Base-by-base conservation (phyloP, 1,140 invertebrate species). In the Notospermus geniculatus region DNA sequence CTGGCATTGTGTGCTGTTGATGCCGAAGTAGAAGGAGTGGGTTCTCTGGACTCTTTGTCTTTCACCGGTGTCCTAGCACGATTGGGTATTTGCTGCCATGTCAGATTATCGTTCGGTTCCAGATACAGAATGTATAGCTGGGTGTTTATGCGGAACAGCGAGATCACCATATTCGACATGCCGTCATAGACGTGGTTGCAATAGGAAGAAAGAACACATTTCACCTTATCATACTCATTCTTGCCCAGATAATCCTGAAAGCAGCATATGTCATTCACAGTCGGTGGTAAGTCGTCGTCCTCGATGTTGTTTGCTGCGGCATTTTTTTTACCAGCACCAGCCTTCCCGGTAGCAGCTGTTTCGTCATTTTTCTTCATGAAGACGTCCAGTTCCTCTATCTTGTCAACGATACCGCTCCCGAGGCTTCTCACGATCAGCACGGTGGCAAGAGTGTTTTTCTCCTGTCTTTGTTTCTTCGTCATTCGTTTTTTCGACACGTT, bases 71-170 rank as follows among this genome's bases (percentile, higher is more conserved):
- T 36, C 32, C 4, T 15, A 4, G 46, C n/a, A n/a, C n/a, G 46
- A 7, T 50, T n/a, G 46, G 46, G 46, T 7, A 50, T n/a, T 50
- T 50, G 5, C n/a, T 50, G 46, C n/a, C 4, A 5, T 5, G 46
- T 50, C 46, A 50, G n/a, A n/a, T 50, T 50, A 50, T 50, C 46
- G 46, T 50, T 50, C n/a, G 46, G 46, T 50, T 50, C 46, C 46
- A 50, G n/a, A 27, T 50, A 50, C 4, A 50, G 46, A 50, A 50
- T 5, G n/a, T 50, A 50, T 7, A 50, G 4, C 46, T 50, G 46
- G 4, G 46, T 7, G n/a, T n/a, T 50, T 50, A 50, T 50, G n/a
- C 46, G 46, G n/a, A 50, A 50, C 5, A 50, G n/a, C n/a, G 46
- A 50, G 5, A 50, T n/a, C 5, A 50, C 5, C n/a, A 27, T 50